Conservation (phyloP, 1,140 invertebrate species). For the Euura lappo region DNA sequence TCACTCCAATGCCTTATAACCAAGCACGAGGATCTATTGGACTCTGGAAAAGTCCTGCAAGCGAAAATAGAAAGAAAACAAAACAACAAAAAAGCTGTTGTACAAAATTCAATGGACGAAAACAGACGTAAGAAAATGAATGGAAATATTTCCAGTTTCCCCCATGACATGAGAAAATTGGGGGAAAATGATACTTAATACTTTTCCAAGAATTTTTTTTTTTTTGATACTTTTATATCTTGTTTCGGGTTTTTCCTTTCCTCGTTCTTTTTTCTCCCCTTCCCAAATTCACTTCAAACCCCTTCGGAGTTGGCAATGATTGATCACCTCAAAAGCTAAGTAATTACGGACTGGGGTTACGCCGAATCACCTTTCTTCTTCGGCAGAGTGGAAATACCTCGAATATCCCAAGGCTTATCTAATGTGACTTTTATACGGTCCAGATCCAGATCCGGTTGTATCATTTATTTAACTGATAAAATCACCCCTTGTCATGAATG, state of each 20-base stretch:
- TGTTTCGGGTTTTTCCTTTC: neutral
- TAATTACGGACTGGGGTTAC: neutral
- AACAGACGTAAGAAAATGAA: too few species aligned
- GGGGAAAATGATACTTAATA: too few species aligned
- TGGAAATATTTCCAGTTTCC: too few species aligned
- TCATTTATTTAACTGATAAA: neutral
- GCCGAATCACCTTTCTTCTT: too few species aligned
- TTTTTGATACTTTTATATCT: too few species aligned
- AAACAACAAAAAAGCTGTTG: too few species aligned
- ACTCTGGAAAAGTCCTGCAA: too few species aligned
- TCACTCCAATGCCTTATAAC: neutral
- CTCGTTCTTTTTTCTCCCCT: neutral
- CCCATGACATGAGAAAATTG: too few species aligned
- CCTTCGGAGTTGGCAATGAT: conserved; percentile 4
- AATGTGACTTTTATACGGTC: neutral
- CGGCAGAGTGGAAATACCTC: neutral
- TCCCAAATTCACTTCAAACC: neutral
- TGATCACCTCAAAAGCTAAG: neutral
- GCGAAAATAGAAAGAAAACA: too few species aligned
- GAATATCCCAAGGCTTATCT: conserved; percentile 4
- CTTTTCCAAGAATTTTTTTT: too few species aligned
- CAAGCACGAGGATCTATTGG: neutral
- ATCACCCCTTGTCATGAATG: neutral
- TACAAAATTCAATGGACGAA: too few species aligned
- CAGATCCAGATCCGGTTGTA: neutral